phyloP scores from a whole-genome alignment of 2,888 invertebrate species.

The Halocaridina rubra region DNA sequence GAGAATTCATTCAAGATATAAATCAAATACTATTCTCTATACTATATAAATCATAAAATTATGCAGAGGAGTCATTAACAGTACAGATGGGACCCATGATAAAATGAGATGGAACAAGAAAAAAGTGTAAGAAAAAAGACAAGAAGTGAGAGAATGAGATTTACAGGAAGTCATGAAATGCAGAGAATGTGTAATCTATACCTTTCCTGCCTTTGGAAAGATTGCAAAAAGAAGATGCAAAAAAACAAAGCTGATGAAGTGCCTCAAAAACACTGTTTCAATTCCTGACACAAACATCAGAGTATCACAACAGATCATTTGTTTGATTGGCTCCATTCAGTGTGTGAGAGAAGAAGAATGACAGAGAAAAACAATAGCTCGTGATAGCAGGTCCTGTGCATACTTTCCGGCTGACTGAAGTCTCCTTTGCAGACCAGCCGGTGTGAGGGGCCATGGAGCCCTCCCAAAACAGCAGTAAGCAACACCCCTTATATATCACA shows the following conservation, averaged over 20 bases:
- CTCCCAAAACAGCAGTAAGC: too few relatives aligned
- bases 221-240: constrained; percentile 63
- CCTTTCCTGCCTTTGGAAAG: constrained; percentile 58
- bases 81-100: too few relatives aligned
- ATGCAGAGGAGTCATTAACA: too few relatives aligned
- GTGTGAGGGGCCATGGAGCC: too few relatives aligned
- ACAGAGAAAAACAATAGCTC: neutral
- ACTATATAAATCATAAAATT: too few relatives aligned
- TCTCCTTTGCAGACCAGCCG: constrained; percentile 33
- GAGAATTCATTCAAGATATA: too few relatives aligned
- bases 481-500: too few relatives aligned
- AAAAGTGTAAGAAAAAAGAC: too few relatives aligned
- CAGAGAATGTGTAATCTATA: constrained; percentile 45
- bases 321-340: constrained; percentile 1
- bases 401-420: constrained; percentile 35
- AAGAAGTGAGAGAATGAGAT: too few relatives aligned
- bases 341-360: neutral
- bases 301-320: constrained; percentile 26
- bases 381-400: constrained; percentile 42
- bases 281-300: constrained; percentile 26
- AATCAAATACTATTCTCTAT: too few relatives aligned
- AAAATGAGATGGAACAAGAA: neutral
- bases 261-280: constrained; percentile 49
- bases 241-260: constrained; percentile 59
- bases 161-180: constrained; percentile 15